These are phyloP conservation scores for Caenorhabditis parvicauda DNA, from an alignment of 2,888 invertebrate species.

Conservation along the genomic window DNA sequence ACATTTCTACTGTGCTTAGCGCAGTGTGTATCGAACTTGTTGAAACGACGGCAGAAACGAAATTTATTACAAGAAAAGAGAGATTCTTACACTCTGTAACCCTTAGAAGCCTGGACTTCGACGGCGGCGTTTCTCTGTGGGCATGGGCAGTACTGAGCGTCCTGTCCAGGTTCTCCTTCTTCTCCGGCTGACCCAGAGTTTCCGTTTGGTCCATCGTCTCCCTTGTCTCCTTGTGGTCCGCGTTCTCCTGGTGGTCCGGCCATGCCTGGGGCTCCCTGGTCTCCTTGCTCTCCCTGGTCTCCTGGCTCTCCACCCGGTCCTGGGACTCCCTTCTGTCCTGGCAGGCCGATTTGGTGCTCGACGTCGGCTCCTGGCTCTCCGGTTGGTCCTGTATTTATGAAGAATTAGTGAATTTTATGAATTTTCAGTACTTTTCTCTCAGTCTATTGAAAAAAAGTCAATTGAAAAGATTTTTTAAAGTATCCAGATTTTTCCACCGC, in stretches of 20 bases:
- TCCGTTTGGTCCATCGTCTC: conserved; percentile 47
- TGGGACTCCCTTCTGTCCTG: conserved; percentile 48
- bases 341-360: conserved; percentile 50
- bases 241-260: conserved; percentile 50
- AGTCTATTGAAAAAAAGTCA: too few relatives aligned
- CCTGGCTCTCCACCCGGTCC: conserved; percentile 41
- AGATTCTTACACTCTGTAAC: conserved; percentile 15
- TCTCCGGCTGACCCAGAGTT: conserved; percentile 41
- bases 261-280: conserved; percentile 37
- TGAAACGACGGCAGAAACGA: neutral
- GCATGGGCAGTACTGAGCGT: conserved; percentile 49
- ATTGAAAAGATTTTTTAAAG: too few relatives aligned
- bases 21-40: neutral
- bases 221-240: conserved; percentile 48
- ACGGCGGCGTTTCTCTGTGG: conserved; percentile 31
- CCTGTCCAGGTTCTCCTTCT: conserved; percentile 47
- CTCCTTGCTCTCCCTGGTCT: conserved; percentile 46
- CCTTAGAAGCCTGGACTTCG: conserved; percentile 22
- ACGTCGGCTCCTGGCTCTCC: conserved; percentile 54
- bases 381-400: too few relatives aligned
- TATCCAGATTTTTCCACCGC: too few relatives aligned
- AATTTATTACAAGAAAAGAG: neutral
- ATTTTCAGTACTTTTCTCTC: neutral
- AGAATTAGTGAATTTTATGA: too few relatives aligned
- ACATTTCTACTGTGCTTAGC: too few relatives aligned